These are phyloP conservation scores for Coregonus sp. DNA, from an alignment of 2,797 vertebrate genomes.

Conservation along the genomic window DNA sequence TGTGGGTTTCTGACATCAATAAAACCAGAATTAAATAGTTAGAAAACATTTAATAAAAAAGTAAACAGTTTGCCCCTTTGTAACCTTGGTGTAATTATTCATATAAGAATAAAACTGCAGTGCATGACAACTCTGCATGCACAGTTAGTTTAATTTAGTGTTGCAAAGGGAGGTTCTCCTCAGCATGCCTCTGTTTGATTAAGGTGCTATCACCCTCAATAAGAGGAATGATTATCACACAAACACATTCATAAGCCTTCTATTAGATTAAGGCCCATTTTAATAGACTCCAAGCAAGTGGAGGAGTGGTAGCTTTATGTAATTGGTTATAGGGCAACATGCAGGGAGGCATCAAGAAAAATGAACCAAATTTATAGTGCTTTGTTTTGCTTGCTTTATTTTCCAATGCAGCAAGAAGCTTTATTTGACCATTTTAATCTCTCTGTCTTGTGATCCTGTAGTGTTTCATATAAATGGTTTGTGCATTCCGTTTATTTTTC, in stretches of 20 bases:
- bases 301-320: slow-evolving; percentile 63
- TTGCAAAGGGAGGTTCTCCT: slow-evolving; percentile 50
- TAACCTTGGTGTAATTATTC: slow-evolving; percentile 51
- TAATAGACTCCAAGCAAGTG: slow-evolving; percentile 65
- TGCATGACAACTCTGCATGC: slow-evolving; percentile 38
- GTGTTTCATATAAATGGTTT: slow-evolving; percentile 73
- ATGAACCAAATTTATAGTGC: slow-evolving; percentile 56
- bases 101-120: slow-evolving; percentile 36
- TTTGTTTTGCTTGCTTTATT: slow-evolving; percentile 5
- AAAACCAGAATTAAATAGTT: slow-evolving; percentile 42
- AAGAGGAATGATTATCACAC: slow-evolving; percentile 72
- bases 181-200: slow-evolving; percentile 59
- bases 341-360: slow-evolving; percentile 45
- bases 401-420: slow-evolving; percentile 40
- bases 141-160: slow-evolving; percentile 62
- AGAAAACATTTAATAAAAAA: slow-evolving; percentile 51
- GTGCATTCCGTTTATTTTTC: slow-evolving; percentile 68
- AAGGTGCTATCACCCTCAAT: slow-evolving; percentile 70
- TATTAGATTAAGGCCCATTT: slow-evolving; percentile 70
- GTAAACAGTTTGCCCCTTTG: slow-evolving; percentile 20
- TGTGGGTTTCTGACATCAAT: slow-evolving; percentile 23
- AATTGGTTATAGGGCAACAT: slow-evolving; percentile 68
- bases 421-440: slow-evolving; percentile 72
- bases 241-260: slow-evolving; percentile 67
- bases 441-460: slow-evolving; percentile 63